A percentile compares a stretch with the other conserved stretches of the same genome.
Conservation (phyloP, 1,140 invertebrate genomes). For the Drosophila cardini region DNA sequence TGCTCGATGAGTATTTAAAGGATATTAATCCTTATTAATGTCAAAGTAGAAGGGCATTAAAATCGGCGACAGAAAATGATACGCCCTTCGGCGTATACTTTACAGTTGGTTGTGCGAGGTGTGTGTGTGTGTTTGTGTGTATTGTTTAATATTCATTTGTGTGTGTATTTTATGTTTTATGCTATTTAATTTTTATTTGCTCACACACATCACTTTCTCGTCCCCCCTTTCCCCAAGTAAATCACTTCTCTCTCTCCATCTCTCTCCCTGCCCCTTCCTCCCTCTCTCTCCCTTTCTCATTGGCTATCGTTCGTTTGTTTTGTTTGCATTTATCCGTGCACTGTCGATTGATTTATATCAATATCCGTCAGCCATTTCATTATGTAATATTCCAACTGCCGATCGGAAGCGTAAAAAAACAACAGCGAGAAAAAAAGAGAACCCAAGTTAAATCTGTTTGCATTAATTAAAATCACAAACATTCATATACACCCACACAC, state of each 20-base stretch:
- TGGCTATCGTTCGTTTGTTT: conserved; percentile 7
- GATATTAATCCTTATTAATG: conserved; percentile 38
- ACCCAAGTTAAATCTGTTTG: conserved; percentile 77
- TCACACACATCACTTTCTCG: conserved; percentile 27
- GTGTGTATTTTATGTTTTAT: conserved; percentile 37
- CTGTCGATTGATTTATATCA: conserved; percentile 80
- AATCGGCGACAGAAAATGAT: conserved; percentile 51
- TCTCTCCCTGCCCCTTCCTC: neutral
- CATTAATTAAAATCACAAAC: conserved; percentile 74
- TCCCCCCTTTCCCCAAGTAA: too few species aligned
- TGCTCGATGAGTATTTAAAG: conserved; percentile 1
- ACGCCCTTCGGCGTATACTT: conserved; percentile 12
- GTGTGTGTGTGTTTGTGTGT: conserved; percentile 15
- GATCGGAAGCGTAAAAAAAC: conserved; percentile 45
- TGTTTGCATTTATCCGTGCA: conserved; percentile 38
- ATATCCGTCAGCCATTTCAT: conserved; percentile 74
- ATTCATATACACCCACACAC: conserved; percentile 9
- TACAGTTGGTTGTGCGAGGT: conserved; percentile 15
- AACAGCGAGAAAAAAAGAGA: conserved; percentile 52
- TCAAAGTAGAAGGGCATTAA: conserved; percentile 53
- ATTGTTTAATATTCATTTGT: conserved; percentile 19
- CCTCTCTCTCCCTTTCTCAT: neutral
- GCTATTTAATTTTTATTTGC: conserved; percentile 76
- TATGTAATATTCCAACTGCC: conserved; percentile 64
- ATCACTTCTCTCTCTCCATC: too few species aligned